Evolutionary conservation across 1,140 invertebrate species (phyloP).

Genomic region (Drosophila baimaii): DNA sequence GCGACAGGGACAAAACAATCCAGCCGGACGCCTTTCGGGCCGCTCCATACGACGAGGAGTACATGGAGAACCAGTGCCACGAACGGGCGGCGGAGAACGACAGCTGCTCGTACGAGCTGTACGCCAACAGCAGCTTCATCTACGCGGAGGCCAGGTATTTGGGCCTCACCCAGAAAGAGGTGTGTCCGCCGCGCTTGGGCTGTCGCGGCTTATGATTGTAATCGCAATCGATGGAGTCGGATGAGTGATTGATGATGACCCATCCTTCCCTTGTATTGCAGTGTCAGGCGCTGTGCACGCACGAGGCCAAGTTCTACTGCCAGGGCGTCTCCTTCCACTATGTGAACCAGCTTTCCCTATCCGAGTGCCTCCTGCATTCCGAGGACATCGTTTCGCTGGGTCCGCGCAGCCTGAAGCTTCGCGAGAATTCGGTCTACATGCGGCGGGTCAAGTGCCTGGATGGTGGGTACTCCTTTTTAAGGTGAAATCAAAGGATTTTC

Average conservation of each 20-base stretch:
- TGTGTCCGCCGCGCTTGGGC: slow-evolving; percentile 62
- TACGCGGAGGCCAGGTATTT: slow-evolving; percentile 81
- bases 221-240: slow-evolving; percentile 54
- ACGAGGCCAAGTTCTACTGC: slow-evolving; percentile 78
- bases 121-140: slow-evolving; percentile 81
- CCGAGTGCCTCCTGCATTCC: slow-evolving; percentile 85
- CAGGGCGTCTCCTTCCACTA: slow-evolving; percentile 78
- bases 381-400: slow-evolving; percentile 85
- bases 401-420: slow-evolving; percentile 82
- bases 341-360: slow-evolving; percentile 58
- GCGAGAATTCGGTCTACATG: slow-evolving; percentile 83
- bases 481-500: neutral
- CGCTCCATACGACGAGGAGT: slow-evolving; percentile 87
- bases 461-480: slow-evolving; percentile 72
- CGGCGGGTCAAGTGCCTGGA: slow-evolving; percentile 85
- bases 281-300: slow-evolving; percentile 78
- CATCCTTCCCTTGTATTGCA: slow-evolving; percentile 48
- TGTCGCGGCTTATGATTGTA: slow-evolving; percentile 66
- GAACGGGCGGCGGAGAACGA: slow-evolving; percentile 73
- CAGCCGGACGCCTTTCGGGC: slow-evolving; percentile 87
- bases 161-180: slow-evolving; percentile 83
- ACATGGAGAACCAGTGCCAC: slow-evolving; percentile 88
- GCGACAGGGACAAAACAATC: slow-evolving; percentile 86
- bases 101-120: slow-evolving; percentile 81
- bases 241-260: slow-evolving; percentile 69